Evolutionary conservation across 2,888 invertebrate genomes (phyloP), one percentile per base, ranked within the genome.

Genomic region (Listrodromus nycthemerus): DNA sequence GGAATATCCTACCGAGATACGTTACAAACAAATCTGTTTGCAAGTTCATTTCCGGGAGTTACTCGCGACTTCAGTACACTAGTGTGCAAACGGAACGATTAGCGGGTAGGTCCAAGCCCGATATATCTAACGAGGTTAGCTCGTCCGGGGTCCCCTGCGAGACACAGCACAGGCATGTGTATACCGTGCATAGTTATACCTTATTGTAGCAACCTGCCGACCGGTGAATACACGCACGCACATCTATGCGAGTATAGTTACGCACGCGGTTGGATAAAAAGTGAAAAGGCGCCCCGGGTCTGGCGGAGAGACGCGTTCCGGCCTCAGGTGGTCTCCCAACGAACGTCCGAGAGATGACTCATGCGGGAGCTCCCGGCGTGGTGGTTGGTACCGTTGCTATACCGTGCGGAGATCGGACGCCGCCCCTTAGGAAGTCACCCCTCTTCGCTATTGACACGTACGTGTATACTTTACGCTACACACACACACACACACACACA

Each of bases 101-200:
- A 84, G 80, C 80, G 78, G 70, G 81, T 21, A 21, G 27, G 80
- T 81, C 81, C 50, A 52, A 84, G 77, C 65, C 58, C 58, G 61
- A 66, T 80, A 83, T 76, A 84, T 89, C 89, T 91, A 91, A 92
- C 91, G 88, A 91, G 90, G 88, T 92, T 92, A 92, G 90, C 87
- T 87, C 87, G 91, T 91, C 89, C 85, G 87, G 58, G 33, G 19
- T 66, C 61, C 41, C 69, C 52, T 37, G 58, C 55, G 19, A 73
- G 48, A 77, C 33, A 61, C n/a, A 52, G 61, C 58, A 70, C 24
- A 48, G 48, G 37, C 33, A 41, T 33, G 55, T 78, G 24, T 61
- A 33, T 4, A 55, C 24, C 6, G 10, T 16, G 16, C 30, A 33
- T 61, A 61, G 30, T n/a, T 61, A 61, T 30, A 61, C 61, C 16